Base-by-base conservation (phyloP, 2,797 vertebrate genomes). In the Aphelocoma californica region DNA sequence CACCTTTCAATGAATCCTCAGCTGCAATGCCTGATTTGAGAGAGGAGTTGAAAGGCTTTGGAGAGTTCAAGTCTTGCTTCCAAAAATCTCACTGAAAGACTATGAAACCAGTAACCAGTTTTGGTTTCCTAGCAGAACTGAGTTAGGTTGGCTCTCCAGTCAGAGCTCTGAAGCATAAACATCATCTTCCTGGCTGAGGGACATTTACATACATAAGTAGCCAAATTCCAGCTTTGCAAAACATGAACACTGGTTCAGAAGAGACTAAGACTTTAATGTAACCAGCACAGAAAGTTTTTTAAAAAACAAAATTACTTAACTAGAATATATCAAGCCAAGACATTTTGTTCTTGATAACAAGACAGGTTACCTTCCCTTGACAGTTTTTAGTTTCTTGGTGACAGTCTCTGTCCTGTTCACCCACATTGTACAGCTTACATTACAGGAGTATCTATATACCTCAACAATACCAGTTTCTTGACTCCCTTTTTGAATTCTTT, bases 401-500 rank as follows among this genome's bases (percentile, higher is more conserved):
- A 66, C 34, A 38, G 70, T 42, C 18, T 25, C 85, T 56, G 24
- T 62, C 54, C 47, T 38, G 51, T 48, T 38, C n/a, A 57, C 54
- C 28, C 34, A 42, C 31, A 26, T 9, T 15, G 10, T 48, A 72
- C 42, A 85, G 12, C 7, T 70, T 40, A 20, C 8, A 60, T 44
- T 70, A 36, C 31, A 38, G 2, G 6, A 67, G 14, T 47, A 47
- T 65, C 23, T 48, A 29, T 4, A n/a, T 85, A 98, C 98, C 98
- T 98, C 97, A 65, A 70, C 57, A 73, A 94, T 26, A 61, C 98
- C 98, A 0, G 64, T 97, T 85, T 97, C 96, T 81, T 97, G 97
- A 54, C 81, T 97, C 86, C 92, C 96, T 72, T 97, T 98, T 82
- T 99, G 98, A 89, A 99, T 98, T 70, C 96, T 96, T 87, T 98